Evolutionary conservation across 2,113 vertebrate species (phyloP), one percentile per base, ranked within the genome.

Genomic region (Lichenostomus cassidix): DNA sequence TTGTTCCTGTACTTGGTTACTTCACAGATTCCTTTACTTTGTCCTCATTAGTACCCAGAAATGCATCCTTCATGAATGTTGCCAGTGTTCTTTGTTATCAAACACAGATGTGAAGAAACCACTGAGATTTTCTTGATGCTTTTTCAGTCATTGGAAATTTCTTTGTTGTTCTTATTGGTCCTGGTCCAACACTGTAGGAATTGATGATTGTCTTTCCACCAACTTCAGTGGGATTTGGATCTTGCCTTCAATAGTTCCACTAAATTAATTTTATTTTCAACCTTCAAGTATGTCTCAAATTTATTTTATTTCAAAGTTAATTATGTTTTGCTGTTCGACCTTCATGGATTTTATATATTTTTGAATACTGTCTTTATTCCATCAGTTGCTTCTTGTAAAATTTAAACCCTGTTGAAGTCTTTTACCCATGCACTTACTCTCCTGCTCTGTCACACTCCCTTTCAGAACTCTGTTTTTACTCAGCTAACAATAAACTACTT

Each of bases 31-130:
- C 79, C 80, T 95, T 91, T 87, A 60, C 70, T 94, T 91, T 90
- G 85, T 96, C 71, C 76, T 96, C 56, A 83, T 96, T 92, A 95
- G 83, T 94, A 60, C 64, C 71, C 91, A 88, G 87, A 85, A 94
- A 88, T 4, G 8, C 92, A 95, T 92, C 84, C 63, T 93, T 95
- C 93, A 56, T 92, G 82, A 88, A 68, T 35, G 9, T 90, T 2
- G 3, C 79, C 83, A 91, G 71, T 83, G 64, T 90, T 95, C 84
- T 67, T 91, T 78, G 75, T 89, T 96, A 96, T 96, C 94, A 90
- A 94, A 97, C 37, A 88, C 94, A 96, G 88, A 96, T 94, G 92
- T 90, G 68, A 93, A 95, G 60, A 92, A 94, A 93, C 92, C 79
- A 70, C 93, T 83, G 71, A 95, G 87, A 94, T 92, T 93, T 94